A percentile compares a stretch with the other conserved stretches of the same genome.
phyloP scores from a whole-genome alignment of 2,888 invertebrate genomes.

The Tipula helvola region DNA sequence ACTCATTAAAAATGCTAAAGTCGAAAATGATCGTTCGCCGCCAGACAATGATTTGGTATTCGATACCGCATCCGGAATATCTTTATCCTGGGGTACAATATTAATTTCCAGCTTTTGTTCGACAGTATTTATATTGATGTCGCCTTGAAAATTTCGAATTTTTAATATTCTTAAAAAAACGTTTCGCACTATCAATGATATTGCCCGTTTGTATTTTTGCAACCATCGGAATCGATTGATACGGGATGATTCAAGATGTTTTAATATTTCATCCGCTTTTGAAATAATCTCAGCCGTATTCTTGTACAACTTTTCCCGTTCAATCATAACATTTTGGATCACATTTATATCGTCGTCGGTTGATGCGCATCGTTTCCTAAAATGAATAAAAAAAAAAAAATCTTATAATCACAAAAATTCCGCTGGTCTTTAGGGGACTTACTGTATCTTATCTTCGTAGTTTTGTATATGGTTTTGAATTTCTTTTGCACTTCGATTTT shows the following conservation, averaged over 20 bases:
- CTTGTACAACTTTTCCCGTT: neutral
- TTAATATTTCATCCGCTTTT: neutral
- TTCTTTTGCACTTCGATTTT: slow-evolving; percentile 31
- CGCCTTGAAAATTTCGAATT: slow-evolving; percentile 25
- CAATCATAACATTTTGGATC: neutral
- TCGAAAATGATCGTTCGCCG: slow-evolving; percentile 92
- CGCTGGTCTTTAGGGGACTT: slow-evolving; percentile 8
- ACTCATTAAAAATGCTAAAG: slow-evolving; percentile 83
- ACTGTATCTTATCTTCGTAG: slow-evolving; percentile 23
- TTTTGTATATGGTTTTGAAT: slow-evolving; percentile 30
- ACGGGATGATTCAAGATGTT: neutral
- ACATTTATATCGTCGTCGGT: neutral
- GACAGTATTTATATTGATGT: slow-evolving; percentile 29
- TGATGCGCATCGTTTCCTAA: neutral
- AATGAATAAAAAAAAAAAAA: neutral
- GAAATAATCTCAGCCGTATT: neutral
- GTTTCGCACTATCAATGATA: neutral
- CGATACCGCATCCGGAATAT: slow-evolving; percentile 33
- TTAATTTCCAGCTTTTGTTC: slow-evolving; percentile 38
- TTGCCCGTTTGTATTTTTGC: neutral
- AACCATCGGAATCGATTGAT: neutral
- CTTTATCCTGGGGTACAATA: slow-evolving; percentile 42
- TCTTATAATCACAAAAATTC: neutral
- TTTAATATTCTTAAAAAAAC: neutral
- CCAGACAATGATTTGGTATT: slow-evolving; percentile 70